phyloP scores from a whole-genome alignment of 2,888 invertebrate genomes.

The Oligia fasciuncula region DNA sequence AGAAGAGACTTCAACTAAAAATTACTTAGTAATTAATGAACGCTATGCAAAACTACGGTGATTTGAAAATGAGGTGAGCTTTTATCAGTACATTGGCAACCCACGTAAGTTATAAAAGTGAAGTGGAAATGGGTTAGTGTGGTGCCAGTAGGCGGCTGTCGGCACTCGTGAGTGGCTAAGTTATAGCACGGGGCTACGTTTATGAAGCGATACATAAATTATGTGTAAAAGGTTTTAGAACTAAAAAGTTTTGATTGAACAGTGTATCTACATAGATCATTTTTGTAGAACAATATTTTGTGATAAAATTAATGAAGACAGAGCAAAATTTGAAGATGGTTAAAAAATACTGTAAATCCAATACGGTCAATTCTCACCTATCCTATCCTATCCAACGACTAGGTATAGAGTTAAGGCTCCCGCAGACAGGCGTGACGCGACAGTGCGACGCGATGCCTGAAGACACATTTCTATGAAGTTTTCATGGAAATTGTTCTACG shows the following conservation, averaged over 20 bases:
- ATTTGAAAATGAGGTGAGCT: constrained; percentile 37
- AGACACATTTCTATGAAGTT: too few relatives aligned
- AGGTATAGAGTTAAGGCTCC: too few relatives aligned
- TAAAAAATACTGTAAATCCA: not conserved
- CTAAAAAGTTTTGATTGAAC: not conserved
- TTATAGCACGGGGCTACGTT: constrained; percentile 4
- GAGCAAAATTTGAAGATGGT: not conserved
- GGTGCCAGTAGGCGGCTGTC: constrained; percentile 30
- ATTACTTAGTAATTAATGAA: constrained; percentile 11
- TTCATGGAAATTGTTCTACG: too few relatives aligned
- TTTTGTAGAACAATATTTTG: not conserved
- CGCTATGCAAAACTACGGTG: constrained; percentile 29
- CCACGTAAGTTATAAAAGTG: constrained; percentile 38
- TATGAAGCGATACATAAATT: constrained; percentile 39
- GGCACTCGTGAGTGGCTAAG: constrained; percentile 11
- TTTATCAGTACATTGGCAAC: constrained; percentile 38
- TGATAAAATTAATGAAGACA: not conserved
- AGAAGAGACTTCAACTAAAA: not conserved
- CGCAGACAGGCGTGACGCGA: too few relatives aligned
- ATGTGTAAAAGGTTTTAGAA: not conserved
- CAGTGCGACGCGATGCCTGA: too few relatives aligned
- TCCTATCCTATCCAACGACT: too few relatives aligned
- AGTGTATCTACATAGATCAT: not conserved
- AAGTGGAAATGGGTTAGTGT: constrained; percentile 50
- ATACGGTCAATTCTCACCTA: not conserved